Conservation (phyloP, 2,113 vertebrate species). For the Etheostoma cragini region DNA sequence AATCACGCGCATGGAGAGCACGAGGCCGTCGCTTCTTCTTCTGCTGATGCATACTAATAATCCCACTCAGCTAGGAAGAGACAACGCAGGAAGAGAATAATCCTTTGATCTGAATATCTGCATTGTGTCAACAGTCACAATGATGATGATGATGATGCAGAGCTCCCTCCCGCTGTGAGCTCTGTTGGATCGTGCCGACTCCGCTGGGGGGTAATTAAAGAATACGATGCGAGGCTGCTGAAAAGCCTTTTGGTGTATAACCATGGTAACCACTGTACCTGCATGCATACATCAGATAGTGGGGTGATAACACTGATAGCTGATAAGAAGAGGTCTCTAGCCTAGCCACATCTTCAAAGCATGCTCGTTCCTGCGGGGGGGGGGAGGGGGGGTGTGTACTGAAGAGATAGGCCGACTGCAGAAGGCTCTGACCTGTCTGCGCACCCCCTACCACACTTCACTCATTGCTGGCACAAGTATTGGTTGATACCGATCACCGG, state of each 20-base stretch:
- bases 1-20: constrained; percentile 25
- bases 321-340: constrained; percentile 54
- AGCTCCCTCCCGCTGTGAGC: constrained; percentile 69
- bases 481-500: no score
- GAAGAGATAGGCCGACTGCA: constrained; percentile 40
- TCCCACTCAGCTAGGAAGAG: constrained; percentile 3
- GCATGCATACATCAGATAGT: constrained; percentile 55
- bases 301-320: constrained; percentile 55
- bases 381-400: background rate
- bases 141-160: constrained; percentile 19
- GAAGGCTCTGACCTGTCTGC: constrained; percentile 64
- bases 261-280: constrained; percentile 69
- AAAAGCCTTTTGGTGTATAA: constrained; percentile 61
- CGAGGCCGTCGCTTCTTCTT: background rate
- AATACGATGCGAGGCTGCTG: constrained; percentile 68
- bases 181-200: constrained; percentile 35
- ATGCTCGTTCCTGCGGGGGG: constrained; percentile 9
- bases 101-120: constrained; percentile 65
- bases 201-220: constrained; percentile 68
- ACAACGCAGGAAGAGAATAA: constrained; percentile 29
- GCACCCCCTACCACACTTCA: constrained; percentile 43
- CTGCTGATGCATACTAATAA: background rate
- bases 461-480: no score
- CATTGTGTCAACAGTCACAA: constrained; percentile 57
- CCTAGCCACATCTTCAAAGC: constrained; percentile 69